Base-by-base conservation (phyloP, 2,113 vertebrate genomes). In the Cynocephalus volans region DNA sequence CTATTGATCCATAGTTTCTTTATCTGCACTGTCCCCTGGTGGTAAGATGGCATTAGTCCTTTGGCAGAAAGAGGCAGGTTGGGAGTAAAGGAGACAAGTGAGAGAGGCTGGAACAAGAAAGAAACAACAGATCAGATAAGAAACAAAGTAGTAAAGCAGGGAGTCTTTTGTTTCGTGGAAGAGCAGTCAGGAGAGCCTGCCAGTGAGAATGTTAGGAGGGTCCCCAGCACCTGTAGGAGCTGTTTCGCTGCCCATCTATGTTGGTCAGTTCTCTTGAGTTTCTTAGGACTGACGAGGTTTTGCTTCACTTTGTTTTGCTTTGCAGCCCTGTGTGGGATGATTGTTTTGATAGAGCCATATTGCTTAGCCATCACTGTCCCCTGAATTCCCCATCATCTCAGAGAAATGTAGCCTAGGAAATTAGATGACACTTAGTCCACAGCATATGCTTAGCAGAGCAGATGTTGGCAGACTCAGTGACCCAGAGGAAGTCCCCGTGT, bases 11-110 rank as follows among this genome's bases (percentile, higher is more conserved):
- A 36, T 3, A 3, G 85, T 96, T 95, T 97, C 73, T 94, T 92
- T 24, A 81, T 18, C 72, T 62, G 52, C 96, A 95, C 90, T 96
- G 98, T 98, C 98, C 97, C 91, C 98, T 97, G 36, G 97, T 98
- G 98, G 83, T 31, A 0, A 15, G 10, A 67, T 56, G 65, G 6
- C 60, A 12, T 84, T 41, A 21, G 10, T 36, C 21, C 6, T 41
- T 54, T 3, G 52, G 26, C 26, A 8, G 64, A 62, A 81, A 54
- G 56, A 86, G 83, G 23, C 21, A 3, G 8, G 7, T 28, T 17
- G 33, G 8, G 45, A 19, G 8, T 11, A 15, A 36, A 18, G 45
- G 52, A 91, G 28, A 33, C 9, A 31, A 45, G 5, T 0, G 28
- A 41, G 15, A 73, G 54, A 15, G 23, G n/a, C 64, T n/a, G 28